Conservation (phyloP, 92 coral and sea anemone genomes). For the Montipora capitata region DNA sequence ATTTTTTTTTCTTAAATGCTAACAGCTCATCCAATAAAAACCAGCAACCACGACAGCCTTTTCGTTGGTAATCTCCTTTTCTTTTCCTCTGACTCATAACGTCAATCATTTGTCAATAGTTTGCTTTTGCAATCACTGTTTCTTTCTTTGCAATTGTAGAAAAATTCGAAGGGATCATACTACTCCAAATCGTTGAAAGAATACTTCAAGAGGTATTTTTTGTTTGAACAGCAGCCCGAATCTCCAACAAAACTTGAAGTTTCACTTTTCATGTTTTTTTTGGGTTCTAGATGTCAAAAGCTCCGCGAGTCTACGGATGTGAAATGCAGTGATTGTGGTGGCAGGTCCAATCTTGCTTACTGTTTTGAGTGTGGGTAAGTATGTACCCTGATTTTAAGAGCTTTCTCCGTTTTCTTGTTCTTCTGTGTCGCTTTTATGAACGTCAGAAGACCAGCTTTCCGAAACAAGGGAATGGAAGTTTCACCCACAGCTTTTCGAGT, state of each 20-base stretch:
- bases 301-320: conserved; percentile 80
- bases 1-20: too few relatives aligned
- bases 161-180: conserved; percentile 7
- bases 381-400: too few relatives aligned
- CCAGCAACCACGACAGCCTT: too few relatives aligned
- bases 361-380: conserved; percentile 98
- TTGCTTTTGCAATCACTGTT: background rate
- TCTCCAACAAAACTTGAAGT: too few relatives aligned
- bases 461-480: too few relatives aligned
- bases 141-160: background rate
- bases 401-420: too few relatives aligned
- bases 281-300: conserved; percentile 75
- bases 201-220: conserved; percentile 77
- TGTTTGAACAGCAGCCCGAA: too few relatives aligned
- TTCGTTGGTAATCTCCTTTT: too few relatives aligned
- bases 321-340: conserved; percentile 91
- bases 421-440: too few relatives aligned
- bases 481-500: too few relatives aligned
- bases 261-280: background rate
- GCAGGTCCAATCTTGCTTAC: conserved; percentile 88
- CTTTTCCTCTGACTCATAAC: background rate
- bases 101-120: background rate
- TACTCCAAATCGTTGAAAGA: conserved; percentile 71
- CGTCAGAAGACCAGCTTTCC: too few relatives aligned
- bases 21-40: too few relatives aligned